These are phyloP conservation scores for Lycodopsis pacificus DNA, from an alignment of 2,797 vertebrate species.

Conservation along the genomic window DNA sequence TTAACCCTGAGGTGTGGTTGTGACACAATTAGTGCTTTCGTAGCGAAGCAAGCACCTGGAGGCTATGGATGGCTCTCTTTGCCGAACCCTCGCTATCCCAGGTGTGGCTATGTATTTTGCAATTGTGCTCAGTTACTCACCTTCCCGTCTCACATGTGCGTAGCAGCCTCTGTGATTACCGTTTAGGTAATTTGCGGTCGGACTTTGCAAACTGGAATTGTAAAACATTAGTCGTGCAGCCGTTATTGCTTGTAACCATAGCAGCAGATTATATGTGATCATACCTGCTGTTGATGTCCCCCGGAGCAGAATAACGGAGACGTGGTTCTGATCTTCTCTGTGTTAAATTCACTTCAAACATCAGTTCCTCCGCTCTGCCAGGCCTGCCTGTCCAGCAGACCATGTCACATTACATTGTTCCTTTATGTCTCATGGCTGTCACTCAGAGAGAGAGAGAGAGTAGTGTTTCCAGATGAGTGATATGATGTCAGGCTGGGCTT, in stretches of 20 bases:
- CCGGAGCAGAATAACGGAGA: not conserved
- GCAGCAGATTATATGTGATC: constrained; percentile 35
- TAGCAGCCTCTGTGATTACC: constrained; percentile 35
- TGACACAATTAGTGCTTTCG: constrained; percentile 41
- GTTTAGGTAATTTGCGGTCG: constrained; percentile 17
- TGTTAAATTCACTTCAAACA: constrained; percentile 27
- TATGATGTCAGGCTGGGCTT: constrained; percentile 25
- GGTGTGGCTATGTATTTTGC: constrained; percentile 55
- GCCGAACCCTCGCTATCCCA: constrained; percentile 15
- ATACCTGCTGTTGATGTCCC: constrained; percentile 1
- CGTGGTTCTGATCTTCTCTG: constrained; percentile 15
- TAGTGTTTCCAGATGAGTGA: constrained; percentile 34
- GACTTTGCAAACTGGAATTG: constrained; percentile 38
- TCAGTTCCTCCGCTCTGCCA: not conserved
- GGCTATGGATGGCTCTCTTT: constrained; percentile 38
- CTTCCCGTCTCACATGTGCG: constrained; percentile 39
- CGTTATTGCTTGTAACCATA: constrained; percentile 38
- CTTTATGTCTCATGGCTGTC: constrained; percentile 28
- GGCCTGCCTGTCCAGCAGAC: constrained; percentile 25
- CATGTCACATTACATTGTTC: constrained; percentile 33
- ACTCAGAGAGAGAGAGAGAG: constrained; percentile 31
- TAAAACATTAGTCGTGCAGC: constrained; percentile 30
- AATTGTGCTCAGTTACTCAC: constrained; percentile 41
- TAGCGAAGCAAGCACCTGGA: constrained; percentile 57
- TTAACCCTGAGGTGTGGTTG: constrained; percentile 46